Evolutionary conservation across 1,140 invertebrate genomes (phyloP), one percentile per base, ranked within the genome.

Genomic region (Plectrocnemia conspersa): DNA sequence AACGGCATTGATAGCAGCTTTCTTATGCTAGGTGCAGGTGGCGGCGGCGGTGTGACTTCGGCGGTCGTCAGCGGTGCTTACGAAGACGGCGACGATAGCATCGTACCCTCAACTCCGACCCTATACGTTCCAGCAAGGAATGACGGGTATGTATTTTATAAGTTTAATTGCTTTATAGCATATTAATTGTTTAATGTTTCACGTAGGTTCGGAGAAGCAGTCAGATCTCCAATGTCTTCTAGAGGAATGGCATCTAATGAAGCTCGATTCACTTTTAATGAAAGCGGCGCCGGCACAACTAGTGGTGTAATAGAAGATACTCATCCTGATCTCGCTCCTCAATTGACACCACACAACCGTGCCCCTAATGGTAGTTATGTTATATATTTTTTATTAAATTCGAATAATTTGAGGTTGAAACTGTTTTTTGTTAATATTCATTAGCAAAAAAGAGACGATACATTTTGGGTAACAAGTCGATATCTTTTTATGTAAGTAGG

Each of bases 51-150:
- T 3, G 35, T 46, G 10, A 45, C 32, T 2, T 38, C 57, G 64
- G 70, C 68, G 54, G 66, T 64, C 66, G 63, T 68, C 68, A 69
- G 73, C 64, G 13, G 74, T 70, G 74, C 74, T 35, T 83, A 84
- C 63, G 88, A 91, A 63, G 83, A 82, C 18, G 84, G 82, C 3
- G 91, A 92, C 68, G 91, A 93, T 65, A 86, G 88, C 46, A 92
- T 93, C 59, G 91, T 95, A 10, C 91, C 91, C 3, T 91, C 89
- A 48, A 94, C 91, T 1, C 91, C 91, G 0, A 93, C 90, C 0
- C 69, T 93, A 1, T 90, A 87, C 65, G 83, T 89, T 22, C 88
- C 89, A 3, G 75, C 89, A 49, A 78, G 91, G 62, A 85, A 79
- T 42, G 91, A 95, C 70, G 91, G 89, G 77, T 79, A 18, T 7